Evolutionary conservation across 2,888 invertebrate genomes (phyloP), one percentile per base, ranked within the genome.

Genomic region (Drosophila kambysellisi): DNA sequence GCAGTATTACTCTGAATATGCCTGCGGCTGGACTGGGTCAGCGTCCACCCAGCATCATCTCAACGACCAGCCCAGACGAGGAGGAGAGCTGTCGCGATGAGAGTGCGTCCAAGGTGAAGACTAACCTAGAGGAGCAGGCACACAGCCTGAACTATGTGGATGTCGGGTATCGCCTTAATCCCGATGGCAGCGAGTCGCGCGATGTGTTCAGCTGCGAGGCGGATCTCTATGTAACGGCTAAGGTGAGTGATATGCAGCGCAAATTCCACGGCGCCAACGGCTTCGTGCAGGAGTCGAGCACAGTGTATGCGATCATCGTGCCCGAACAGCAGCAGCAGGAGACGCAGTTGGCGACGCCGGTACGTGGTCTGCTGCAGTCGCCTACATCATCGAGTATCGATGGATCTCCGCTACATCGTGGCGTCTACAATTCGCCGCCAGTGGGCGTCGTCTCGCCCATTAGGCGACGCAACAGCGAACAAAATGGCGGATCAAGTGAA

Each of bases 31-130:
- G 95, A 33, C 89, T 95, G 78, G 95, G 95, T 83, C 95, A 94
- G 70, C 95, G 94, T 77, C 95, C 94, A 86, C 94, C 96, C 17
- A 96, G 96, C 75, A 95, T 96, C 71, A 94, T 96, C 58, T 96
- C 96, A n/a, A 94, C 94, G 80, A 75, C 88, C 43, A 92, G 91
- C 56, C 95, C 95, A 30, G 96, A 96, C 92, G 96, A 96, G 83
- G 95, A 39, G 12, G 39, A 25, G 15, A 8, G 96, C 61, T 96
- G 96, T 58, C 96, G 96, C 93, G 96, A 96, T 93, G 96, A 96
- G 92, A 95, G 95, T 32, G 95, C 95, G 73, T 95, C 96, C 70
- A 94, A 95, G 67, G 91, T 95, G 15, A 91, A 92, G 76, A 87
- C 91, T 73, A 94, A 95, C 66, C 91, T 91, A 92, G 73, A 74